Base-by-base conservation (phyloP, 2,888 invertebrate genomes). In the Notodonta dromedarius region DNA sequence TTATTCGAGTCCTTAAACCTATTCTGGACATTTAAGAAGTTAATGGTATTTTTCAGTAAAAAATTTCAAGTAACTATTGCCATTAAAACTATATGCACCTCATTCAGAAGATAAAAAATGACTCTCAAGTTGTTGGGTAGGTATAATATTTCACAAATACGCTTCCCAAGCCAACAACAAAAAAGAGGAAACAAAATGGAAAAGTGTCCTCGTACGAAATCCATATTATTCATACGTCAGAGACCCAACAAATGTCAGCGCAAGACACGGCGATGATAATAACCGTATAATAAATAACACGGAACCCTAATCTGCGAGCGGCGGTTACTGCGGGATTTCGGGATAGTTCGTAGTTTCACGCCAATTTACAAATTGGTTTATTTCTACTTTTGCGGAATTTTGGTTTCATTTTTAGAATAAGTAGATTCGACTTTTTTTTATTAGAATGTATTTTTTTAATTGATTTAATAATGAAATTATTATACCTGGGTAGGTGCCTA, bases 281-380 rank as follows among this genome's bases (percentile, higher is more conserved):
- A 71, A 65, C 65, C 59, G 59, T 63, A 71, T 65, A 70, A 68
- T 68, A 70, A 71, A 61, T 52, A 52, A 71, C 69, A 61, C 48
- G 63, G 51, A 66, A 59, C 51, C 60, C 52, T 59, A 67, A 59
- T 74, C 70, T 74, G 69, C 11, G 68, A 57, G 39, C 56, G 65
- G 62, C 69, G 64, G 60, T 68, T 65, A 74, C 70, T 65, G 74
- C 70, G 62, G 70, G 66, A 70, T 70, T 74, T 74, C 56, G 62
- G 61, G 67, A 74, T 70, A 61, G 63, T 69, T 67, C 56, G 70
- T 69, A 65, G 61, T 74, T 70, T 66, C 67, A 66, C 62, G 63
- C 60, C 61, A 35, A 63, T 63, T 71, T 64, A 60, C 51, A 44
- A 57, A 61, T 54, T 32, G 48, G 68, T 70, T 60, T 55, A 64